Base-by-base conservation (phyloP, 2,888 invertebrate species). In the Drosophila vallismaia region DNA sequence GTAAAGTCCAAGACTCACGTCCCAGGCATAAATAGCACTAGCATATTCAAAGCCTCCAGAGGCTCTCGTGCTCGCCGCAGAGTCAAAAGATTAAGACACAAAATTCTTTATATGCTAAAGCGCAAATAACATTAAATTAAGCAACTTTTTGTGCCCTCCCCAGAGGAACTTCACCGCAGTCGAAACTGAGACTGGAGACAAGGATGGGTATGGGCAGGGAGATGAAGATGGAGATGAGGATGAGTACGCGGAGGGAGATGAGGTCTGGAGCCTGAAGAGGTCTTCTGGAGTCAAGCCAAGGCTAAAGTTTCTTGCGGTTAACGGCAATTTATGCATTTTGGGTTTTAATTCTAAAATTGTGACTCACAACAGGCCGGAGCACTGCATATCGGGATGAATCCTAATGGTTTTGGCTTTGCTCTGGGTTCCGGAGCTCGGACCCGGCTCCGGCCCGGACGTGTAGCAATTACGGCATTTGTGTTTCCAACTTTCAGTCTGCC, bases 41-140 rank as follows among this genome's bases (percentile, higher is more conserved):
- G 79, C 85, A 85, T 80, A 79, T 79, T 86, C 82, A 83, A 78
- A 88, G 77, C 83, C 76, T 85, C 79, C 57, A 57, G 59, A 71
- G 69, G 52, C 60, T 71, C 59, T 52, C 57, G 72, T 58, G 73
- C 68, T 71, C 69, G 59, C 70, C 75, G 74, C 76, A 80, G 77
- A 86, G 83, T 89, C 88, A 83, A 86, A 89, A 90, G 91, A 91
- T 91, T 91, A 91, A 91, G 91, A 91, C 90, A 89, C 91, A 88
- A 91, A 89, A 90, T 91, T 91, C 90, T 91, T 91, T 91, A 91
- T 91, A 89, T 90, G 89, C 90, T 89, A 86, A 90, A 90, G 89
- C 77, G 90, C 89, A 91, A 91, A 91, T 91, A 91, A 91, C 91
- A 91, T 90, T 91, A 91, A 91, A 91, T 91, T 91, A 91, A 90